Conservation (phyloP, 2,888 invertebrate genomes). For the Pristionchus arcanus region DNA sequence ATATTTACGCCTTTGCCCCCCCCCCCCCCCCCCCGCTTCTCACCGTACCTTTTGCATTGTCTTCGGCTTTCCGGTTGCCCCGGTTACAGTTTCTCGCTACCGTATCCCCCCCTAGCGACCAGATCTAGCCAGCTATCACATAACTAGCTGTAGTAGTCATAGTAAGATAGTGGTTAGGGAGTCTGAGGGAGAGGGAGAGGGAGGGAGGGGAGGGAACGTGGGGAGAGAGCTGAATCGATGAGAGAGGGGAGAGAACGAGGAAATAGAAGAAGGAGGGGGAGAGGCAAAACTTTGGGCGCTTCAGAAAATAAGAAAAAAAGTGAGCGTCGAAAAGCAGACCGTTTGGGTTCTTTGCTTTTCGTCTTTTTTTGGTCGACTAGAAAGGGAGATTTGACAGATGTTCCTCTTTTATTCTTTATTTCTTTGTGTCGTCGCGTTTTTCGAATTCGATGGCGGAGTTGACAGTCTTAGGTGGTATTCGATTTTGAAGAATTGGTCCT, state of each 20-base stretch:
- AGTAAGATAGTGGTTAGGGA: neutral
- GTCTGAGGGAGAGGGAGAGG: slow-evolving; percentile 35
- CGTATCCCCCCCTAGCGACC: neutral
- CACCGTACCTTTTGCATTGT: neutral
- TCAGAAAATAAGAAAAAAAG: neutral
- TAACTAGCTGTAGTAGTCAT: neutral
- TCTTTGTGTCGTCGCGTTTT: neutral
- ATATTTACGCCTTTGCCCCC: neutral
- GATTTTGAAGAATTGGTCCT: too few species aligned
- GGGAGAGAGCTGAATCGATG: slow-evolving; percentile 37
- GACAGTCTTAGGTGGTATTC: too few species aligned
- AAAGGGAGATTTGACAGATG: neutral
- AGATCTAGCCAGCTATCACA: neutral
- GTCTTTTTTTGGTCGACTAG: neutral
- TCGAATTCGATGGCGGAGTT: too few species aligned
- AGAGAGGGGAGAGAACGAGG: slow-evolving; percentile 13
- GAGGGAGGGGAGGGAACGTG: neutral
- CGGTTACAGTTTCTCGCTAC: neutral
- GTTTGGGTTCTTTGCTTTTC: neutral
- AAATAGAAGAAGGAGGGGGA: neutral
- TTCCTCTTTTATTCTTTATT: neutral
- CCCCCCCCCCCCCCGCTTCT: too few species aligned
- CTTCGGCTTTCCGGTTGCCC: neutral
- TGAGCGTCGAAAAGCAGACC: neutral
- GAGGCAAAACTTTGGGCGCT: neutral